Evolutionary conservation across 2,113 vertebrate species (phyloP), one percentile per base, ranked within the genome.

Genomic region (Rynchops niger): DNA sequence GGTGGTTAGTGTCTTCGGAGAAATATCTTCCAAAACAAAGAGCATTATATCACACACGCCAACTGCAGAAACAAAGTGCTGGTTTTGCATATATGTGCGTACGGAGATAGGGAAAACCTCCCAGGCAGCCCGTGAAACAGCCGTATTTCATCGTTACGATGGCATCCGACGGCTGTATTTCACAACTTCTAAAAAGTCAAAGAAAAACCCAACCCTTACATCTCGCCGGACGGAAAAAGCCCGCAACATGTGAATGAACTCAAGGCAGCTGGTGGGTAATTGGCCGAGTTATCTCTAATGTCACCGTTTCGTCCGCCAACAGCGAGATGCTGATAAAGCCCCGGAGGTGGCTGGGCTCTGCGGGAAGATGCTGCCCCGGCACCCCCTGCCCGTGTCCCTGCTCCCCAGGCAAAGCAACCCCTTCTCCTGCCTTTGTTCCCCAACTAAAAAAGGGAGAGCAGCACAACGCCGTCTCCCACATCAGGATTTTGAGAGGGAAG

Each of bases 341-440:
- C 40, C 1, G 3, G 74, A 29, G 59, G 79, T 55, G 73, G 52
- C 43, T 81, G 92, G 59, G 9, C 47, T 76, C 58, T 9, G 14
- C 3, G 6, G 70, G 47, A 62, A 15, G 53, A 61, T 11, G 45
- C 58, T 76, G 77, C 23, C 52, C 52, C 7, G 6, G 14, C 26
- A 43, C 1, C 6, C 30, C 30, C 9, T 0, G 0, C 25, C 8
- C 7, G 0, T 8, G 45, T 17, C 30, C n/a, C 23, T 18, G 34
- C 27, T 69, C 15, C 16, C 40, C 1, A 9, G 45, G 32, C 15
- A 66, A n/a, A 83, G 47, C 36, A 76, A 8, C 3, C 17, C 32
- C 61, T 72, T 55, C 43, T 84, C 61, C 80, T 91, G 81, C 93
- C 82, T 94, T 81, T 86, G 67, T 94, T 88, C 93, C 91, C 74